Conservation (phyloP, 2,113 vertebrate species). For the Chloropsis hardwickii region DNA sequence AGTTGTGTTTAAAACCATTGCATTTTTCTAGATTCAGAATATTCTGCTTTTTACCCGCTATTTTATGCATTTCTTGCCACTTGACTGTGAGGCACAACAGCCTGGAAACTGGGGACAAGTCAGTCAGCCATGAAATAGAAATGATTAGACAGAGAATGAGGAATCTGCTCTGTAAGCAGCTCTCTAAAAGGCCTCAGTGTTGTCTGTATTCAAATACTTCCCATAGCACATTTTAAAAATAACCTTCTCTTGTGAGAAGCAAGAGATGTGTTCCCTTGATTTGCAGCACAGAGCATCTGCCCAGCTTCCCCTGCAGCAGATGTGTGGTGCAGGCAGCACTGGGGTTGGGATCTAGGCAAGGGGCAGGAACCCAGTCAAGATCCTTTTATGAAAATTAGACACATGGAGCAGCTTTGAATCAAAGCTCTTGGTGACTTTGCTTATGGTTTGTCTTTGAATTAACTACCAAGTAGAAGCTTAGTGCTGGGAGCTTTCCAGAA, state of each 20-base stretch:
- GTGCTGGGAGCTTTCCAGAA: neutral
- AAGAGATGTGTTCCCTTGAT: neutral
- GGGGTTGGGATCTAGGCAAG: neutral
- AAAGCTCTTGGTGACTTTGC: neutral
- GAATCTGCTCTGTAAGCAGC: constrained; percentile 59
- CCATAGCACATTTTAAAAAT: constrained; percentile 52
- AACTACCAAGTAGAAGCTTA: neutral
- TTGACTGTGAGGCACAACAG: constrained; percentile 6
- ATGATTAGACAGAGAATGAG: constrained; percentile 53
- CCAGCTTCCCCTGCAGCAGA: neutral
- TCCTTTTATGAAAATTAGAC: neutral
- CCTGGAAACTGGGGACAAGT: constrained; percentile 29
- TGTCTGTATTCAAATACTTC: constrained; percentile 36
- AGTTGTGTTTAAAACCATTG: neutral
- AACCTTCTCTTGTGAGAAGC: constrained; percentile 47
- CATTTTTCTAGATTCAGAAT: neutral
- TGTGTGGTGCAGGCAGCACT: neutral
- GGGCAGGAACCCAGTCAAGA: neutral
- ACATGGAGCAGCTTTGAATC: neutral
- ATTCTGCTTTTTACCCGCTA: neutral
- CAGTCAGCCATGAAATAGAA: constrained; percentile 53
- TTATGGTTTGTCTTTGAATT: neutral
- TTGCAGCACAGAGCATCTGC: neutral
- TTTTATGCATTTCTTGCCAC: constrained; percentile 34
- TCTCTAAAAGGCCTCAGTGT: constrained; percentile 56